Evolutionary conservation across 2,797 vertebrate genomes (phyloP), one percentile per base, ranked within the genome.

Genomic region (Petrocephalus schoutedeni): DNA sequence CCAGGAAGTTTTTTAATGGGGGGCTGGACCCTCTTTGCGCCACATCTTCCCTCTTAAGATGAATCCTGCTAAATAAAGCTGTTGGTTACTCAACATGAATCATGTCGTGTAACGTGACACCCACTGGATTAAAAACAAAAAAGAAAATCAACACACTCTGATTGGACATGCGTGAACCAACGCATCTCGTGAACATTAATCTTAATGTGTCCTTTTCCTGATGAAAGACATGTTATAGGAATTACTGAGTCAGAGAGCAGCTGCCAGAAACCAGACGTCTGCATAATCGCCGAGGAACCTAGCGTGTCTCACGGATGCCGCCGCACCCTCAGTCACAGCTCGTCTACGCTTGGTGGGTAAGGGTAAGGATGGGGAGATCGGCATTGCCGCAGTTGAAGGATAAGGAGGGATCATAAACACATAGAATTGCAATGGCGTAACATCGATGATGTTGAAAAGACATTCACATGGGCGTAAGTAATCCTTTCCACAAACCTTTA

Each of bases 61-160:
- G 61, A 88, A 82, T 58, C 2, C 80, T 57, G 28, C 41, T 61
- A 45, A 64, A 49, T 53, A 61, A 84, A 88, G 28, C 41, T 80
- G 61, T 64, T 64, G 23, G 82, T 84, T 88, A 51, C 36, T 84
- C 74, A 16, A 21, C 54, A 32, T 56, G 54, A 59, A 82, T 57
- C 36, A 6, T 14, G 4, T 28, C 28, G 28, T 83, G 12, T 83
- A 21, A 49, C 4, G 2, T 71, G 10, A 23, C 28, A n/a, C 54
- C 71, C 87, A 14, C n/a, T n/a, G 54, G 87, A 82, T 77, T 80
- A 80, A 45, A 87, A 57, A 87, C 1, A 49, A 56, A 87, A 32
- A 83, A 23, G 14, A 56, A 74, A 54, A 23, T 51, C 53, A 9
- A 10, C n/a, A 23, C 10, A 56, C 14, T 21, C 53, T 6, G 21